Evolutionary conservation across 2,797 vertebrate species (phyloP).

Genomic region (Dicrostonyx torquatus): DNA sequence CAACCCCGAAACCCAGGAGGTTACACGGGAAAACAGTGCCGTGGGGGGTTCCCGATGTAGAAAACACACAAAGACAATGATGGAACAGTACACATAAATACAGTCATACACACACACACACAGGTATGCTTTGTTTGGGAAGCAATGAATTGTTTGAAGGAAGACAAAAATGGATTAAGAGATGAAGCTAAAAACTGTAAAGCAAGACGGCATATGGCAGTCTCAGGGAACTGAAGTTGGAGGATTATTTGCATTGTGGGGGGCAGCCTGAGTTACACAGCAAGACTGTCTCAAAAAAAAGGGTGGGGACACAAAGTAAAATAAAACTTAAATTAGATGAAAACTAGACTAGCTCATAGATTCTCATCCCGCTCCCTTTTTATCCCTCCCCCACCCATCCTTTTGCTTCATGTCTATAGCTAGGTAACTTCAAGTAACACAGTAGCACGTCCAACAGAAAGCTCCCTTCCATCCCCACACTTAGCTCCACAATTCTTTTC

Average conservation of each 20-base stretch:
- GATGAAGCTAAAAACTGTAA: not conserved
- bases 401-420: not conserved
- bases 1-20: not conserved
- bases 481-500: not conserved
- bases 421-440: conserved; percentile 20
- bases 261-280: not conserved
- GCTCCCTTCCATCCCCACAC: not conserved
- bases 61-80: not conserved
- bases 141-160: not conserved
- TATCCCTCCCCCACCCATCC: not conserved
- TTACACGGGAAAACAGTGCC: not conserved
- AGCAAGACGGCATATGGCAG: not conserved
- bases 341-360: not conserved
- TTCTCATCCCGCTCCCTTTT: not conserved
- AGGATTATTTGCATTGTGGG: not conserved
- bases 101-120: not conserved
- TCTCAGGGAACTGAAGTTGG: not conserved
- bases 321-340: not conserved
- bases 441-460: not conserved
- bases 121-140: not conserved
- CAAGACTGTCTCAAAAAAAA: not conserved
- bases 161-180: not conserved
- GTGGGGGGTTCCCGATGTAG: not conserved
- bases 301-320: not conserved
- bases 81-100: not conserved